Evolutionary conservation across 2,113 vertebrate genomes (phyloP), one percentile per base, ranked within the genome.

Genomic region (Grus americana): DNA sequence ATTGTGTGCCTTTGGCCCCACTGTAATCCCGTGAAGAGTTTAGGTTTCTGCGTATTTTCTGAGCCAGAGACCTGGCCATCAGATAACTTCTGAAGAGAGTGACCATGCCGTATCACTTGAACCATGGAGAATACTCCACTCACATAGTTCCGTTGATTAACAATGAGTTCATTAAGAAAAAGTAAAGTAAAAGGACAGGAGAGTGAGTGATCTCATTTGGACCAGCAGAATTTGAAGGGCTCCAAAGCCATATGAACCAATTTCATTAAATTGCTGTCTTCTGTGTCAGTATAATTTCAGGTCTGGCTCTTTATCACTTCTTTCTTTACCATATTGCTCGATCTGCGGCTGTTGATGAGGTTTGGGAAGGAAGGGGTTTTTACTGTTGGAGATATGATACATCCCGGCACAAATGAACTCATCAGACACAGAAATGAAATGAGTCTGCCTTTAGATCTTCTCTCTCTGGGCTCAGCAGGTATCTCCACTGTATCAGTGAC

Each of bases 1-100:
- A 4, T 19, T 9, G 9, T 0, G 1, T 62, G 58, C 16, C 44
- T 18, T 8, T 2, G 26, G 42, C 11, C 22, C 42, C 2, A 0
- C 36, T 65, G 63, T 7, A 1, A 17, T 63, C 47, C 79, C 36
- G n/a, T 30, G 38, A 34, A 36, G 36, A 34, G 34, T 44, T 62
- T 27, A 26, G 7, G 14, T 18, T 36, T 32, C 67, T 38, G 76
- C 1, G 0, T 24, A 2, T 42, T 88, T 76, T 30, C 58, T 19
- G 54, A 54, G 67, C 34, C 5, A 6, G 40, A 58, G 67, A 38
- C 5, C 15, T 11, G 72, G n/a, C 49, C 6, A 1, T n/a, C 44
- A 8, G 29, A 3, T 55, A 68, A 50, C 27, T 63, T 32, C 47
- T 38, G 57, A 18, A 9, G 6, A 3, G 40, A 40, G n/a, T 0